Percentiles rank a stretch among this genome's conserved stretches.
These are phyloP conservation scores for Cotesia congregata DNA, from an alignment of 2,888 invertebrate genomes.

Conservation along the genomic window DNA sequence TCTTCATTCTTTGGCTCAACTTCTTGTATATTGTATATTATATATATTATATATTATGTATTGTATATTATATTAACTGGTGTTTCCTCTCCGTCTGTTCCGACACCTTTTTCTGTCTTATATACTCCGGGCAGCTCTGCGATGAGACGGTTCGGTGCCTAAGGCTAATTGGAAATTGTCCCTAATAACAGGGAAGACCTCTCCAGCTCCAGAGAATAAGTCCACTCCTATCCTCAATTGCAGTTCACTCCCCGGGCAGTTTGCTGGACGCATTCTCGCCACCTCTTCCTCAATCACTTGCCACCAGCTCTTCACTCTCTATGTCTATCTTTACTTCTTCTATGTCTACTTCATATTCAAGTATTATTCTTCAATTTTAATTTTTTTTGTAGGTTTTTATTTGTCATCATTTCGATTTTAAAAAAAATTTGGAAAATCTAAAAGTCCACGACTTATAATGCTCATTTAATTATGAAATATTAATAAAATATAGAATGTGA, in stretches of 20 bases:
- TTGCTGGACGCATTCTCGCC: conserved; percentile 49
- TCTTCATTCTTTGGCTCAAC: conserved; percentile 3
- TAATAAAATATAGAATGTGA: too few species aligned
- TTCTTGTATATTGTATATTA: conserved; percentile 28
- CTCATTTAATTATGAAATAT: too few species aligned
- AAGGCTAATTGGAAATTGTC: conserved; percentile 69
- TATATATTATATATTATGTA: too few species aligned
- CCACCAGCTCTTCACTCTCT: conserved; percentile 44
- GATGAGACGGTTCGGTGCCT: conserved; percentile 51
- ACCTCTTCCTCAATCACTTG: not conserved
- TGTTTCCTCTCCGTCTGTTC: conserved; percentile 42
- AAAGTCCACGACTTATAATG: too few species aligned
- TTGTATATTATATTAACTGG: conserved; percentile 24
- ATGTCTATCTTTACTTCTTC: not conserved
- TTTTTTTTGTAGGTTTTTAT: too few species aligned
- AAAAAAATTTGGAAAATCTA: too few species aligned
- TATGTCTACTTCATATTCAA: too few species aligned
- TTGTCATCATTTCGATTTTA: too few species aligned
- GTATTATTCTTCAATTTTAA: too few species aligned
- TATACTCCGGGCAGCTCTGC: conserved; percentile 30
- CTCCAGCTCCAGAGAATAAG: conserved; percentile 45
- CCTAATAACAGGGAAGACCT: conserved; percentile 69
- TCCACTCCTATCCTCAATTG: conserved; percentile 65
- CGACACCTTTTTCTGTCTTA: conserved; percentile 46
- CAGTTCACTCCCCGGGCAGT: conserved; percentile 52